Percentiles rank a stretch among this genome's conserved stretches.
Conservation (phyloP, 2,113 vertebrate species). For the Colistium nudipinnis region DNA sequence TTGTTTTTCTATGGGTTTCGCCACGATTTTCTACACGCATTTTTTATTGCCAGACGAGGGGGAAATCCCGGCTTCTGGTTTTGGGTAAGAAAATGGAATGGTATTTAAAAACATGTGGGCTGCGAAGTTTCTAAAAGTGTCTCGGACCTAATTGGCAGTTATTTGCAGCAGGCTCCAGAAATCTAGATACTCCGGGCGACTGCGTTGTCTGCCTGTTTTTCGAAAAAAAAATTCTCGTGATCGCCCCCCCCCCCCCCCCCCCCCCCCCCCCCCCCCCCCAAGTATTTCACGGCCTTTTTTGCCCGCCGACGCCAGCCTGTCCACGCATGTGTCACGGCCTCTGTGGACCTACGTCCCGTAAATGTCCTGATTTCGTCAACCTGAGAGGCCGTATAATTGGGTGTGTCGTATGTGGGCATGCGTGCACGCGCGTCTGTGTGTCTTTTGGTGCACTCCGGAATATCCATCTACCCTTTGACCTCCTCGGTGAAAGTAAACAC, state of each 20-base stretch:
- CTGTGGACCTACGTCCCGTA: constrained; percentile 3
- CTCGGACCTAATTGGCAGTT: neutral
- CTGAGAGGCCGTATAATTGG: neutral
- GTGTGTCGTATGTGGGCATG: neutral
- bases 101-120: neutral
- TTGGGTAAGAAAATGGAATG: neutral
- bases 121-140: neutral
- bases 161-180: neutral
- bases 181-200: neutral
- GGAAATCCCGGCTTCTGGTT: neutral
- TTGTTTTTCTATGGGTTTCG: neutral
- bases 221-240: no score
- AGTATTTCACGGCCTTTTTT: no score
- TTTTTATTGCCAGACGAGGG: neutral
- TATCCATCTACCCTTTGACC: constrained; percentile 32
- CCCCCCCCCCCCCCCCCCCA: no score
- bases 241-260: no score
- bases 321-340: no score
- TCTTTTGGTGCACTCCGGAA: constrained; percentile 11
- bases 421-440: neutral
- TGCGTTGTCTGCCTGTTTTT: neutral
- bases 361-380: neutral
- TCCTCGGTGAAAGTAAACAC: constrained; percentile 36
- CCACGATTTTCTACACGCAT: neutral
- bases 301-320: no score